Percentiles rank a stretch among this genome's conserved stretches.
Evolutionary conservation across 2,113 vertebrate genomes (phyloP).

Genomic region (Brachypteracias leptosomus): DNA sequence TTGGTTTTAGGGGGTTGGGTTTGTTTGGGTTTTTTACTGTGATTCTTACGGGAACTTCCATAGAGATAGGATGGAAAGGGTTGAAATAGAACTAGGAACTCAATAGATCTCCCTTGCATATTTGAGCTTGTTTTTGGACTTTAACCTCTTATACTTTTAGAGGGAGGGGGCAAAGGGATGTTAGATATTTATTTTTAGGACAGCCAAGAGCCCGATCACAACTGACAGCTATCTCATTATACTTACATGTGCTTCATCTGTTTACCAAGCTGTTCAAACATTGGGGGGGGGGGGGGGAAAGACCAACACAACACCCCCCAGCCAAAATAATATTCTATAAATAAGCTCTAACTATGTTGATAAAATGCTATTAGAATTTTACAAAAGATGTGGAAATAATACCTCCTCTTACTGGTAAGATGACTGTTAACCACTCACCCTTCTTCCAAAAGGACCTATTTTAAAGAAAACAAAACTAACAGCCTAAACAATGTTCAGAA

Average conservation of each 20-base stretch:
- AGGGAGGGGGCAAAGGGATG: not conserved
- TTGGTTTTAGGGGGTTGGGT: not conserved
- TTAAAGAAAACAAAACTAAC: not conserved
- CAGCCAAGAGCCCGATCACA: not conserved
- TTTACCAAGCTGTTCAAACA: not conserved
- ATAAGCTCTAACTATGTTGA: not conserved
- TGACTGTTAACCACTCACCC: not conserved
- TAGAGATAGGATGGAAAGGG: not conserved
- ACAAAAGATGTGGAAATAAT: not conserved
- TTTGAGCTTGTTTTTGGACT: not conserved
- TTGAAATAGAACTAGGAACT: not conserved
- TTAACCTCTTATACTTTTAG: not conserved
- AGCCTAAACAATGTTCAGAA: not conserved
- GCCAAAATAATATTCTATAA: not conserved
- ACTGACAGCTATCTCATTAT: not conserved
- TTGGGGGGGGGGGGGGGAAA: too few relatives aligned
- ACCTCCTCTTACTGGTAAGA: not conserved
- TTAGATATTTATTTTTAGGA: not conserved
- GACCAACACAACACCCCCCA: too few relatives aligned
- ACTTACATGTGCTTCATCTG: not conserved
- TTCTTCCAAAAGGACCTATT: not conserved
- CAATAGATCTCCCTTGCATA: not conserved
- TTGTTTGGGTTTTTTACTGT: too few relatives aligned
- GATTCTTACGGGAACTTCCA: not conserved
- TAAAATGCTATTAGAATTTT: not conserved